phyloP scores from a whole-genome alignment of 2,113 vertebrate genomes.

The Calidris pugnax region DNA sequence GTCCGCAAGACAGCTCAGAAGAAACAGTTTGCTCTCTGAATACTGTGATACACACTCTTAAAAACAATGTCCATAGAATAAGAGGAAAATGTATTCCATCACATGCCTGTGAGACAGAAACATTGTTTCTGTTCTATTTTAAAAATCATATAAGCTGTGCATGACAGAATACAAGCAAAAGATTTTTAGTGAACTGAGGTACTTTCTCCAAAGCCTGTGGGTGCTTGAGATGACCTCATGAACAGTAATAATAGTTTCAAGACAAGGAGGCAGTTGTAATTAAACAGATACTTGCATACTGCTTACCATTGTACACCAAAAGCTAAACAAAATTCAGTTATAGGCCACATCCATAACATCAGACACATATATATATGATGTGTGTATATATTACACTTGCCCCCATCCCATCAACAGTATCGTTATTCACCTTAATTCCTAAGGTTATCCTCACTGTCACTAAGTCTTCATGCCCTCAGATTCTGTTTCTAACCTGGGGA shows the following conservation, averaged over 20 bases:
- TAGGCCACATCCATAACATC: not conserved
- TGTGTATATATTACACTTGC: too few species aligned
- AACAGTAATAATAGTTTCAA: not conserved
- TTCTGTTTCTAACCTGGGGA: fast-evolving
- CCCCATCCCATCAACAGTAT: too few species aligned
- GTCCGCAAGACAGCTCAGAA: not conserved
- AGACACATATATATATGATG: not conserved
- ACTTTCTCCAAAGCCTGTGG: not conserved
- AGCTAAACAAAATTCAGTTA: not conserved
- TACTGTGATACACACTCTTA: not conserved
- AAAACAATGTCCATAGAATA: not conserved
- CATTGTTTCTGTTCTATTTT: not conserved
- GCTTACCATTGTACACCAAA: not conserved
- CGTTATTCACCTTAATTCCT: not conserved
- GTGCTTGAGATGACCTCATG: not conserved
- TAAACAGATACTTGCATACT: not conserved
- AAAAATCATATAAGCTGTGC: not conserved
- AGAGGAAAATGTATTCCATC: not conserved
- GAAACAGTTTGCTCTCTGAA: not conserved
- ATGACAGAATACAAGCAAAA: not conserved
- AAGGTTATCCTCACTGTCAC: not conserved
- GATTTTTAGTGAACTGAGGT: not conserved
- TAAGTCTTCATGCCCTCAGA: not conserved
- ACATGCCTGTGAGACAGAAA: not conserved
- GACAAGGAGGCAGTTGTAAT: not conserved